A percentile compares a stretch with the other conserved stretches of the same genome.
Evolutionary conservation across 2,888 invertebrate genomes (phyloP).

Genomic region (Orthonevra nobilis): DNA sequence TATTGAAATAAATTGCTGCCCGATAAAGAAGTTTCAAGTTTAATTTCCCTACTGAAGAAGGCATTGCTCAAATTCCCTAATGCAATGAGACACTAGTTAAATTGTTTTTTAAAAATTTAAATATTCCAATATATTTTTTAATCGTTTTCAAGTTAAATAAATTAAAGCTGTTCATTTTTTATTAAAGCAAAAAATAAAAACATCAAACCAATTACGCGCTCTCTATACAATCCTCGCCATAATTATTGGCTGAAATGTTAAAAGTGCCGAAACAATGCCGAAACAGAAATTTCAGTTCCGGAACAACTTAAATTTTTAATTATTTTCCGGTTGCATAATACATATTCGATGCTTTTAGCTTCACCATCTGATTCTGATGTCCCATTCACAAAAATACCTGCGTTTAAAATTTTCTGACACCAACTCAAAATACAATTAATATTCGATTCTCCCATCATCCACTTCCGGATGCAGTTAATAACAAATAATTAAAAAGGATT

Average conservation of each 20-base stretch:
- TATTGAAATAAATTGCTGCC: no score
- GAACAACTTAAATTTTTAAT: constrained; percentile 58
- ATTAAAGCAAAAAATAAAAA: no score
- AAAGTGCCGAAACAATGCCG: constrained; percentile 9
- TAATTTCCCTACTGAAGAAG: no score
- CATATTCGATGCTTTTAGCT: constrained; percentile 43
- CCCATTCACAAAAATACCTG: no score
- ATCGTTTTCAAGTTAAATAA: no score
- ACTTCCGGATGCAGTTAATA: constrained; percentile 20
- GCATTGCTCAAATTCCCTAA: no score
- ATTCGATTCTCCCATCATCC: constrained; percentile 11
- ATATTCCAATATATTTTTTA: no score
- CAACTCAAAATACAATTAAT: constrained; percentile 40
- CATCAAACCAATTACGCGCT: constrained; percentile 30
- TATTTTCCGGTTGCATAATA: constrained; percentile 55
- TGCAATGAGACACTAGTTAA: no score
- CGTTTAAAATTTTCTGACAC: no score
- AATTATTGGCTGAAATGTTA: constrained; percentile 12
- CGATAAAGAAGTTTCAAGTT: no score
- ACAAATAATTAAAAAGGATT: constrained; percentile 56
- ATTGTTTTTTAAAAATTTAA: no score
- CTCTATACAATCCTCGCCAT: constrained; percentile 24
- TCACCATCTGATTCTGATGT: no score
- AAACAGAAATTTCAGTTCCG: constrained; percentile 47
- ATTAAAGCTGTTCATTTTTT: constrained; percentile 1